Evolutionary conservation across 2,888 invertebrate species (phyloP), one percentile per base, ranked within the genome.

Genomic region (Netelia inedita): DNA sequence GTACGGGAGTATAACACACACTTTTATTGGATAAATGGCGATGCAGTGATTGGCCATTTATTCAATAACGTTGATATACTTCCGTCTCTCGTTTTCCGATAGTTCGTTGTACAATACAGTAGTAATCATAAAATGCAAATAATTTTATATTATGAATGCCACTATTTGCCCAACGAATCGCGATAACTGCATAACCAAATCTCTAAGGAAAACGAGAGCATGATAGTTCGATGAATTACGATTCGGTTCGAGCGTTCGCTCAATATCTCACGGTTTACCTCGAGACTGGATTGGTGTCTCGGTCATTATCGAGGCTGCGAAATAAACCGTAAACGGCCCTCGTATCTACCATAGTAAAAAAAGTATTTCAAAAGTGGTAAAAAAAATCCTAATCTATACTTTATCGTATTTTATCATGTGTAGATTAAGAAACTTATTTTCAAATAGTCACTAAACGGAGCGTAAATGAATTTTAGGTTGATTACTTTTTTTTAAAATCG

Each of bases 241-340:
- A 43, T 19, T 59, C 21, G 14, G 41, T 83, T 50, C 55, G 57
- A 75, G 19, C 50, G 57, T 71, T 75, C 59, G 11, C 35, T 28
- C 5, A 35, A 35, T 35, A 61, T 78, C 28, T 61, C 19, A 23
- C 9, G 28, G 5, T 35, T 43, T 57, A 79, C 21, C 65, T 72
- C 10, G 69, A 69, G 50, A 65, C 50, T 76, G 46, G 57, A 85
- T 78, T 74, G 57, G 81, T 82, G 79, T 85, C 79, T 79, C 73
- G 79, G 82, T 79, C 82, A 85, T 82, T 85, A 85, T 59, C 82
- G 79, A 82, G 82, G 71, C 53, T 81, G 28, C 46, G 43, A 55
- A 10, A 73, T 69, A 57, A 65, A 57, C 50, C 63, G n/a, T 28
- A 69, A 43, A 69, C 81, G 73, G 74, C 50, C 65, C n/a, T 81